These are phyloP conservation scores for Acrocephalus scirpaceus DNA, from an alignment of 2,797 vertebrate species.

Conservation along the genomic window DNA sequence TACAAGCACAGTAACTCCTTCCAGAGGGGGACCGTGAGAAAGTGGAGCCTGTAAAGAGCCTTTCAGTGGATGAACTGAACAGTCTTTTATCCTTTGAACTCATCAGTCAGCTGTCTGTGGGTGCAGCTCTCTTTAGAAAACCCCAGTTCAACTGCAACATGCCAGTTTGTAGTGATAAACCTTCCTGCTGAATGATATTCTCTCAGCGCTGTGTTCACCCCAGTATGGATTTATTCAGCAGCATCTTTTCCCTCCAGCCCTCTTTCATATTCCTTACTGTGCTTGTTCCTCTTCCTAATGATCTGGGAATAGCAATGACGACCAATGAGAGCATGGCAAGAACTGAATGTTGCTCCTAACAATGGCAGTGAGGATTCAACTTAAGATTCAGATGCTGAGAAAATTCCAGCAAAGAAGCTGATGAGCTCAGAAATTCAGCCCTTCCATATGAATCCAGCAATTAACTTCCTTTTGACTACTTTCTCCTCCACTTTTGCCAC, in stretches of 20 bases:
- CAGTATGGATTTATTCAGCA: slow-evolving; percentile 27
- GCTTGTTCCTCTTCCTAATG: slow-evolving; percentile 24
- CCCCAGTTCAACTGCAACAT: background rate
- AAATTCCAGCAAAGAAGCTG: background rate
- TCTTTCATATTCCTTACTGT: slow-evolving; percentile 10
- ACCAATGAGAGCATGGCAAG: background rate
- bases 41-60: slow-evolving; percentile 64
- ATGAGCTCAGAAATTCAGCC: slow-evolving; percentile 22
- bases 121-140: slow-evolving; percentile 52
- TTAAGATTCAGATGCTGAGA: background rate
- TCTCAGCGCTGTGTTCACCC: slow-evolving; percentile 14
- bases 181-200: slow-evolving; percentile 24
- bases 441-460: background rate
- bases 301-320: background rate
- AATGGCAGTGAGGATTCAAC: background rate
- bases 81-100: slow-evolving; percentile 67
- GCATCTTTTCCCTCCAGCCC: slow-evolving; percentile 24
- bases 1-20: slow-evolving; percentile 44
- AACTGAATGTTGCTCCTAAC: slow-evolving; percentile 10
- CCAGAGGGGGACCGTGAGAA: slow-evolving; percentile 61
- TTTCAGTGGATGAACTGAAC: slow-evolving; percentile 53
- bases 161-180: slow-evolving; percentile 21
- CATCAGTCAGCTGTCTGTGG: slow-evolving; percentile 50
- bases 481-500: background rate
- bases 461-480: background rate